Conservation (phyloP, 2,113 vertebrate genomes). For the Phylloscopus trochiloides region DNA sequence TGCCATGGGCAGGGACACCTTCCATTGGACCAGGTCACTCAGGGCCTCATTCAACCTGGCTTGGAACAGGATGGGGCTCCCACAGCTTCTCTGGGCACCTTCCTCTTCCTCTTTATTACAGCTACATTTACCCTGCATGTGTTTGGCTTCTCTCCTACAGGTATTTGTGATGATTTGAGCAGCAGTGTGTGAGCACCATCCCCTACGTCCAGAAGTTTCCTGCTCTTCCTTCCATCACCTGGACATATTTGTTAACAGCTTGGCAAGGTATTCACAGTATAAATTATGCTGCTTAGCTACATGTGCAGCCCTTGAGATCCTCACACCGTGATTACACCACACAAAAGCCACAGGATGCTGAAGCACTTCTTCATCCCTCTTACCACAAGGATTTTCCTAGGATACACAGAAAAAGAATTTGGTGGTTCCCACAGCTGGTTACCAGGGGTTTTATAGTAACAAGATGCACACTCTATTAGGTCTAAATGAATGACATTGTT, state of each 20-base stretch:
- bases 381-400: not conserved
- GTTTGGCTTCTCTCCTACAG: not conserved
- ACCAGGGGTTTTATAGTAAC: not conserved
- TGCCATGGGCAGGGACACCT: not conserved
- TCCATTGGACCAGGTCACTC: not conserved
- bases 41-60: not conserved
- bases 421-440: not conserved
- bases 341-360: not conserved
- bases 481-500: not conserved
- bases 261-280: not conserved
- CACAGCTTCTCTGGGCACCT: not conserved
- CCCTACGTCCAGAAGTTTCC: not conserved
- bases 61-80: not conserved
- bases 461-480: not conserved
- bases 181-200: accelerated
- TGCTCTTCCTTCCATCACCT: not conserved
- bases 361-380: not conserved
- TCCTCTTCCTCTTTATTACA: not conserved
- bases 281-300: not conserved
- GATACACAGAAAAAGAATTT: not conserved
- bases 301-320: not conserved
- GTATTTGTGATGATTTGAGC: not conserved
- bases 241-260: not conserved
- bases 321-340: not conserved
- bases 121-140: not conserved